Evolutionary conservation across 2,888 invertebrate species (phyloP), one percentile per base, ranked within the genome.

Genomic region (Cephus runcator): DNA sequence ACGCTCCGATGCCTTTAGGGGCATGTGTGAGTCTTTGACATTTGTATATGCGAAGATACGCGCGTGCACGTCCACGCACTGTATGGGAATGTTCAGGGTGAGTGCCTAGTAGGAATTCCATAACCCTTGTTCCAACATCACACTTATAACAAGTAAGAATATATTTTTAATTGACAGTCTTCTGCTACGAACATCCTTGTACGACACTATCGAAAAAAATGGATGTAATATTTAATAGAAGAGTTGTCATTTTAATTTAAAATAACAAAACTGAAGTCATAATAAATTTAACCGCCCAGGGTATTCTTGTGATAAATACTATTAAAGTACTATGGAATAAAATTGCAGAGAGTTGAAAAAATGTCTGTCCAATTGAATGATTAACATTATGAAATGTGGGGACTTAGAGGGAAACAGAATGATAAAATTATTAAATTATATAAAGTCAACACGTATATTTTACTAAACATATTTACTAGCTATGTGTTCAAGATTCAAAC

Each of bases 1-100:
- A 91, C 91, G 91, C 89, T 91, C 87, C 84, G 90, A 82, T 91
- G 91, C 84, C 82, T 88, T 86, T 87, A 82, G 88, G 83, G 88
- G 88, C 87, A 88, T 88, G 87, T 85, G 86, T 80, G 77, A 79
- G 80, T 71, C 71, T 71, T 71, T 71, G 71, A 12, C 23, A 15
- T 34, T 56, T 56, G 56, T 56, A 23, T 56, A 56, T 56, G 2
- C 56, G 56, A 56, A 23, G 56, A 56, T 23, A 56, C 56, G 40
- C 31, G 30, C 71, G 31, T 71, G 71, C 23, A 71, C 9, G 71
- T 15, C 12, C 12, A 71, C 33, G 71, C 33, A 34, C 71, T 78
- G 80, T 83, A 85, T 88, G 83, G 83, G 84, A 83, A 82, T 86
- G 90, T 90, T 90, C 89, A 88, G 90, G 91, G 88, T 90, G 91